A percentile compares a stretch with the other conserved stretches of the same genome.
These are phyloP conservation scores for Rhagoletis pomonella DNA, from an alignment of 1,140 invertebrate genomes.

Conservation along the genomic window DNA sequence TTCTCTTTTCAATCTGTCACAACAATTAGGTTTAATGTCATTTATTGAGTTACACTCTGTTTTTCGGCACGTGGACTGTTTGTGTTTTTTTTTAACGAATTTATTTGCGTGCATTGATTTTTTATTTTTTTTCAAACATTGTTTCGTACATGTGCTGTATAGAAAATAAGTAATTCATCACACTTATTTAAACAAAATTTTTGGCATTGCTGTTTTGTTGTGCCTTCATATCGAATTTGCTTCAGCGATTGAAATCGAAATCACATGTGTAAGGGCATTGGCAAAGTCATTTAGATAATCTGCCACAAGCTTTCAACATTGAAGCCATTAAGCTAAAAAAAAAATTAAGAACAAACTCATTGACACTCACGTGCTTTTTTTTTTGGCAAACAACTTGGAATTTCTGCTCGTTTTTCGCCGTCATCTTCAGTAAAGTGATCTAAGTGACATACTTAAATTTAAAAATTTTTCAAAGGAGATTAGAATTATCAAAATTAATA, in stretches of 20 bases:
- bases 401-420: no score
- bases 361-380: background rate
- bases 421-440: no score
- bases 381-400: no score
- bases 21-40: background rate
- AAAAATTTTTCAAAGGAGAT: no score
- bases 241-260: background rate
- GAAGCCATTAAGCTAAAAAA: background rate
- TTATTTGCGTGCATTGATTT: no score
- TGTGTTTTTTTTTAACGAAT: background rate
- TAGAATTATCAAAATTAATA: no score
- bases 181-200: background rate
- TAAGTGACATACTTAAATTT: no score
- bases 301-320: background rate
- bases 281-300: background rate
- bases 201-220: background rate
- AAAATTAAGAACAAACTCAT: background rate
- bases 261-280: background rate
- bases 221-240: background rate
- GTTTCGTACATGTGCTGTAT: background rate
- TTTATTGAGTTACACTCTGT: background rate
- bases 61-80: background rate
- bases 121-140: background rate
- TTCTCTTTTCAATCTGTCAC: background rate
- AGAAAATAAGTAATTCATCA: no score